These are phyloP conservation scores for Hestina assimilis DNA, from an alignment of 1,140 invertebrate species.

Conservation along the genomic window DNA sequence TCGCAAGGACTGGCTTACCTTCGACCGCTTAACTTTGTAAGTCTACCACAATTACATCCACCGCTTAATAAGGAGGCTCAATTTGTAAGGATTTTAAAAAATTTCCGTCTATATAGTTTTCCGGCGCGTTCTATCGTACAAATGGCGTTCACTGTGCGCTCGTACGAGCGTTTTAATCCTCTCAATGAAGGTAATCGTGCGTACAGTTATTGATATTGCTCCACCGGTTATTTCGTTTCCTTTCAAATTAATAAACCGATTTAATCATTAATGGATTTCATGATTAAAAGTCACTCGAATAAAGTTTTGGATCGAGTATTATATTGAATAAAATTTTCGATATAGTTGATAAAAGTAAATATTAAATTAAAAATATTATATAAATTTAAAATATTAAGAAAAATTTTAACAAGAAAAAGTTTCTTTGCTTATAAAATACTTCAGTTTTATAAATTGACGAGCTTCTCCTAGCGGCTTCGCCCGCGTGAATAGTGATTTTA, in stretches of 20 bases:
- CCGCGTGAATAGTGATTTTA: too few species aligned
- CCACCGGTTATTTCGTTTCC: conserved; percentile 7
- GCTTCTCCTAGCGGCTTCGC: too few species aligned
- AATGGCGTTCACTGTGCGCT: conserved; percentile 50
- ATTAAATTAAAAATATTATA: too few species aligned
- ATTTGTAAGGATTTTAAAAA: conserved; percentile 59
- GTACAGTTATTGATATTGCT: conserved; percentile 55
- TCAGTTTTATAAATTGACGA: too few species aligned
- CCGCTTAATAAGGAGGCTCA: conserved; percentile 65
- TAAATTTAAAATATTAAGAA: too few species aligned
- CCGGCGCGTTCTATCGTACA: conserved; percentile 36
- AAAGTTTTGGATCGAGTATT: too few species aligned
- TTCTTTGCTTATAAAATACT: too few species aligned
- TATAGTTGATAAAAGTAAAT: too few species aligned
- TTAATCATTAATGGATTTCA: background rate
- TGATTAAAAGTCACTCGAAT: background rate
- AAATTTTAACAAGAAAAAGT: too few species aligned
- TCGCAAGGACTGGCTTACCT: conserved; percentile 50
- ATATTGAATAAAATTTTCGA: background rate
- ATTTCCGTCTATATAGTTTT: conserved; percentile 41
- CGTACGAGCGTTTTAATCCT: conserved; percentile 53
- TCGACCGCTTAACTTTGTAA: conserved; percentile 69
- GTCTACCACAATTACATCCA: conserved; percentile 71
- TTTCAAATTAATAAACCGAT: conserved; percentile 15
- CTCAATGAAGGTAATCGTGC: conserved; percentile 59